Evolutionary conservation across 2,888 invertebrate species (phyloP).

Genomic region (Diabrotica balteata): DNA sequence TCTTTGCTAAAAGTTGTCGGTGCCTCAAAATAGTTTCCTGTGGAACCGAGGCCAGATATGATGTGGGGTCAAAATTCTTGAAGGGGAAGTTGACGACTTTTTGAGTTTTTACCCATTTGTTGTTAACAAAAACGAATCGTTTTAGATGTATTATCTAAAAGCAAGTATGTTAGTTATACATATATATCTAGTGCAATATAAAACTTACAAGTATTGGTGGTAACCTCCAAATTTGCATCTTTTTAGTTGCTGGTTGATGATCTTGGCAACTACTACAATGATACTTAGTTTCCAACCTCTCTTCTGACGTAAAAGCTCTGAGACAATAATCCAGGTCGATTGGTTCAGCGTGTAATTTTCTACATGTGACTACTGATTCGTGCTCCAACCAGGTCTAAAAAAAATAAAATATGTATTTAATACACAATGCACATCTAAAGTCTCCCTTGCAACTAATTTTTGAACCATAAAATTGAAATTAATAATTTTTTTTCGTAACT

Average conservation of each 20-base stretch:
- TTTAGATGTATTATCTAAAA: conserved; percentile 88
- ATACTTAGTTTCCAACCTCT: conserved; percentile 85
- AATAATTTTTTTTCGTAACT: too few species aligned
- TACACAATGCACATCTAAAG: not conserved
- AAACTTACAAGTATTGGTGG: conserved; percentile 82
- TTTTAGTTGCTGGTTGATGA: conserved; percentile 86
- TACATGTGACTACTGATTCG: conserved; percentile 72
- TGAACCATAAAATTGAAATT: too few species aligned
- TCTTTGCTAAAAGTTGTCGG: conserved; percentile 64
- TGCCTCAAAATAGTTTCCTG: conserved; percentile 77
- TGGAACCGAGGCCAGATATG: conserved; percentile 83
- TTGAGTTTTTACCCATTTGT: conserved; percentile 93
- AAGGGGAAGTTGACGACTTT: conserved; percentile 91
- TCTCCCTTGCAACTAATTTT: too few species aligned
- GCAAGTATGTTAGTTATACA: too few species aligned
- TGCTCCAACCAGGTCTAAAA: conserved; percentile 79
- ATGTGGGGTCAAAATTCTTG: conserved; percentile 84
- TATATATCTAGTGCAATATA: too few species aligned
- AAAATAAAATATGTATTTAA: conserved; percentile 11
- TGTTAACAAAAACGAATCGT: conserved; percentile 89
- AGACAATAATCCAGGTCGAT: conserved; percentile 86
- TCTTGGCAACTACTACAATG: conserved; percentile 85
- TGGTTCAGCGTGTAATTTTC: conserved; percentile 79
- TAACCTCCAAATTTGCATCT: conserved; percentile 89
- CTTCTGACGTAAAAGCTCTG: conserved; percentile 87